Evolutionary conservation across 2,797 vertebrate genomes (phyloP), one percentile per base, ranked within the genome.

Genomic region (Dendrocincla fuliginosa): DNA sequence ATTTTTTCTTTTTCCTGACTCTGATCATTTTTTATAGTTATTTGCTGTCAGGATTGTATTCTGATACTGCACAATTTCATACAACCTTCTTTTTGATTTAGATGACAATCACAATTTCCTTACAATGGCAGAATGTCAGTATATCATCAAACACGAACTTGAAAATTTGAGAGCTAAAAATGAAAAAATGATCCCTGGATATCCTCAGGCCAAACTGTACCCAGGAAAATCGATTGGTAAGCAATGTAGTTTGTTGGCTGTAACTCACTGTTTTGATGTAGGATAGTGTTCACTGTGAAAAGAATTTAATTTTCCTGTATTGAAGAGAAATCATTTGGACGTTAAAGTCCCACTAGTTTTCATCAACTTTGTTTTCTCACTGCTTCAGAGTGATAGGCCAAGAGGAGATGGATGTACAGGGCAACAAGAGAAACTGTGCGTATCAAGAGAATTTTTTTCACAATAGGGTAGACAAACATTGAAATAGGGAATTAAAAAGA

Each of bases 91-190:
- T 89, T 87, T 95, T 78, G 52, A 93, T 97, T 76, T 97, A 99
- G 99, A 99, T 81, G 98, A 99, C n/a, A 99, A 98, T 42, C 98
- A 99, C 25, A 83, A 96, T 96, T 99, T 99, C 97, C 98, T 99
- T 86, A 99, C 98, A 28, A 98, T 98, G 98, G 98, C 99, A 5
- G 99, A 99, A 97, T 98, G 99, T 97, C 99, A 99, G 91, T 99
- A 98, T 96, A 99, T 99, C 94, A 98, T 99, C 95, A 99, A 99
- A 95, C 99, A 99, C 25, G 99, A 99, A 96, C 98, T 99, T 79
- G 99, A 99, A 97, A 99, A 98, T 42, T 97, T 99, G 86, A 98
- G 99, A 97, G 99, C 99, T 73, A 98, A 96, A 98, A 98, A 98
- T 61, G 99, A 99, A 97, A 98, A 98, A 75, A 98, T 98, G 78